These are phyloP conservation scores for Conchocele bisecta DNA, from an alignment of 2,888 invertebrate genomes.

Conservation along the genomic window DNA sequence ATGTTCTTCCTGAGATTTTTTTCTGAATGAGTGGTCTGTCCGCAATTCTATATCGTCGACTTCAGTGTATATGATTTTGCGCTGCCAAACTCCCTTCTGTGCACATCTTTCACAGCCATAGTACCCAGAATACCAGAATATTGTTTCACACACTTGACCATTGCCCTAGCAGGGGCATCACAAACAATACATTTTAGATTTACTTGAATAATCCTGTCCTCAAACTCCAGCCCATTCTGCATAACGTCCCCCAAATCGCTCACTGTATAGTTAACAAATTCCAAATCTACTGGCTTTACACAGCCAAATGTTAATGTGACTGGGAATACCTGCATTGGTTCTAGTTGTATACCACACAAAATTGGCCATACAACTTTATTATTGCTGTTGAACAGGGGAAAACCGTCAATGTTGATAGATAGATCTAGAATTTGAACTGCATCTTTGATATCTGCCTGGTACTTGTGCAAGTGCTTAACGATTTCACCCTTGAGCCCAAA, in stretches of 20 bases:
- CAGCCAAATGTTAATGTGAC: not conserved
- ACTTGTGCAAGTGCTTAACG: not conserved
- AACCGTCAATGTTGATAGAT: slow-evolving; percentile 1
- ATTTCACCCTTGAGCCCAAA: slow-evolving; percentile 3
- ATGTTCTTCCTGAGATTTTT: slow-evolving; percentile 37
- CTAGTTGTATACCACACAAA: slow-evolving; percentile 4
- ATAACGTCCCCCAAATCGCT: not conserved
- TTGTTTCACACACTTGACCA: not conserved
- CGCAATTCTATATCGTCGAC: not conserved
- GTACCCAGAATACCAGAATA: slow-evolving; percentile 40
- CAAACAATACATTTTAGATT: slow-evolving; percentile 1
- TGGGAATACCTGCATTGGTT: slow-evolving; percentile 7
- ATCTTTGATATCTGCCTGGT: slow-evolving; percentile 2
- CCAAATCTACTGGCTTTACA: slow-evolving; percentile 1
- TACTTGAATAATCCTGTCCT: not conserved
- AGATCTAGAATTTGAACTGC: slow-evolving; percentile 10
- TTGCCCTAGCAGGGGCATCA: slow-evolving; percentile 15
- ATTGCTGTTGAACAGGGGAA: slow-evolving; percentile 1
- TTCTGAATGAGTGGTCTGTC: slow-evolving; percentile 18
- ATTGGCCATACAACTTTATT: slow-evolving; percentile 5
- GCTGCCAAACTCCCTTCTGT: slow-evolving; percentile 19
- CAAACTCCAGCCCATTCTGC: not conserved
- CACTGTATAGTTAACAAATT: slow-evolving; percentile 5
- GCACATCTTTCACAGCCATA: slow-evolving; percentile 45
- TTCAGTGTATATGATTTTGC: not conserved